phyloP scores from a whole-genome alignment of 2,113 vertebrate genomes.

The Hydrolagus affinis region DNA sequence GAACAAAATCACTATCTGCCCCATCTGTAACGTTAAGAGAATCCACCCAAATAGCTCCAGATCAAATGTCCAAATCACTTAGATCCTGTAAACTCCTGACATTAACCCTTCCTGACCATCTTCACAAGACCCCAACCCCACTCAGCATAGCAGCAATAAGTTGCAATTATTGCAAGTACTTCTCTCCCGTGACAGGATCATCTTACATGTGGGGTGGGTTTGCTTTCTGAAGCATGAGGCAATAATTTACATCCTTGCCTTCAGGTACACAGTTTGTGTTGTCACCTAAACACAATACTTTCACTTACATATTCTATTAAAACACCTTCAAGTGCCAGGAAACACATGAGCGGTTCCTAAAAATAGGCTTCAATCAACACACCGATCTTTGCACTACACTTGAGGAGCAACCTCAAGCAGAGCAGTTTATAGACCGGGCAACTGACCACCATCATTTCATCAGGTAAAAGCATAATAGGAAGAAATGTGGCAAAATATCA shows the following conservation, averaged over 20 bases:
- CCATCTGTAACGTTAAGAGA: background rate
- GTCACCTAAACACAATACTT: too few species aligned
- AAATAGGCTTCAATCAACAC: background rate
- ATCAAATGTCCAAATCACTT: background rate
- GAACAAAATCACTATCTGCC: background rate
- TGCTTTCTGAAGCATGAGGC: background rate
- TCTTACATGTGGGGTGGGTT: background rate
- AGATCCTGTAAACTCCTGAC: background rate
- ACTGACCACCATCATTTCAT: background rate
- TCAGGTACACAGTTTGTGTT: too few species aligned
- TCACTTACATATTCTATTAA: background rate
- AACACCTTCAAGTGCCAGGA: background rate
- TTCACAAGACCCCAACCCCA: background rate
- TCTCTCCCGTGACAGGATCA: background rate
- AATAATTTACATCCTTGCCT: too few species aligned
- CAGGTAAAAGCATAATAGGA: background rate
- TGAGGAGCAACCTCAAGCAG: background rate
- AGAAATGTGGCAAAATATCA: background rate
- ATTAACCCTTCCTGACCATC: background rate
- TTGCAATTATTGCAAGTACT: background rate
- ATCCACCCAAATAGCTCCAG: background rate
- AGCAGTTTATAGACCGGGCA: background rate
- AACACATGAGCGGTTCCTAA: background rate
- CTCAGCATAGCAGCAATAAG: background rate
- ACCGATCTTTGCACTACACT: background rate